Evolutionary conservation across 1,140 invertebrate species (phyloP).

Genomic region (Listronotus oregonensis): DNA sequence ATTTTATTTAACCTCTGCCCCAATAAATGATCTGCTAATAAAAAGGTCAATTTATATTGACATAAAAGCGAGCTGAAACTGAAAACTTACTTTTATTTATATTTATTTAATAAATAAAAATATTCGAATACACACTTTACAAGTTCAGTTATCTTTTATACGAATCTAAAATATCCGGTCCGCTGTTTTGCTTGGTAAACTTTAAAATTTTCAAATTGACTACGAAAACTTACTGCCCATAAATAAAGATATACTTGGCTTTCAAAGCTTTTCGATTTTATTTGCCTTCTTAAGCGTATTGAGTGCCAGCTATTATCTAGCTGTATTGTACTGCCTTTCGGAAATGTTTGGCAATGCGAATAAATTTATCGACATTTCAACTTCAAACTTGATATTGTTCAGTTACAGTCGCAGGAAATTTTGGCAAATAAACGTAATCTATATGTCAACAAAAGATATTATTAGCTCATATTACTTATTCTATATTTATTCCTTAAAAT

Average conservation of each 20-base stretch:
- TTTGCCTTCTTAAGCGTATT: conserved; percentile 31
- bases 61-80: too few relatives aligned
- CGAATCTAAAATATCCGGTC: conserved; percentile 16
- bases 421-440: too few relatives aligned
- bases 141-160: conserved; percentile 5
- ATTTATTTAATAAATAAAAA: too few relatives aligned
- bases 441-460: too few relatives aligned
- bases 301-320: conserved; percentile 34
- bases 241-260: conserved; percentile 26
- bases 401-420: too few relatives aligned
- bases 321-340: conserved; percentile 28
- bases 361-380: conserved; percentile 27
- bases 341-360: conserved; percentile 17
- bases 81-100: too few relatives aligned
- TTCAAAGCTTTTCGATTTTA: conserved; percentile 31
- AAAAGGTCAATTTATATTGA: too few relatives aligned
- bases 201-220: conserved; percentile 24
- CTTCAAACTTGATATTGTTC: neutral
- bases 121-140: too few relatives aligned
- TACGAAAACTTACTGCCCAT: conserved; percentile 8
- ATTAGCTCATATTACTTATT: too few relatives aligned
- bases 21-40: too few relatives aligned
- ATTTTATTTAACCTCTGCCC: too few relatives aligned
- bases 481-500: too few relatives aligned
- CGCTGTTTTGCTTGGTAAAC: conserved; percentile 31